These are phyloP conservation scores for Fragum whitleyi DNA, from an alignment of 2,888 invertebrate genomes.

Conservation along the genomic window DNA sequence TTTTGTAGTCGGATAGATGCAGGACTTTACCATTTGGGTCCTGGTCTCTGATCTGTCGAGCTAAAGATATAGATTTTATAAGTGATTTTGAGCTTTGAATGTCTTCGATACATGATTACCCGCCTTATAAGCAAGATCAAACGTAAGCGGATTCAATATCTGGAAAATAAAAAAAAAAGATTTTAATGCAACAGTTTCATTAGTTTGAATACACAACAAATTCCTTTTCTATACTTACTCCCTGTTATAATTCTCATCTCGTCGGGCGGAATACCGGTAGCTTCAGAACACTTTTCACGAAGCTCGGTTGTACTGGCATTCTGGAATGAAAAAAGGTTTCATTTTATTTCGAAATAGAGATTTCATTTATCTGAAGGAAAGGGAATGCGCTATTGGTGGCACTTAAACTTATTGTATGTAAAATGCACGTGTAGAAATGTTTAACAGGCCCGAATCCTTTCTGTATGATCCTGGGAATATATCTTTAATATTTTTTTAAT, in stretches of 20 bases:
- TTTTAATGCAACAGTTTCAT: too few relatives aligned
- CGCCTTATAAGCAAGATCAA: too few relatives aligned
- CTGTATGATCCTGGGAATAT: not conserved
- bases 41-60: slow-evolving; percentile 34
- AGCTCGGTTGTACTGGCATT: slow-evolving; percentile 15
- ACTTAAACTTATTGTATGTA: not conserved
- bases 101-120: not conserved
- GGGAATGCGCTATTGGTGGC: too few relatives aligned
- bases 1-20: slow-evolving; percentile 55
- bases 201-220: too few relatives aligned
- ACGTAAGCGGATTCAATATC: too few relatives aligned
- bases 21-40: slow-evolving; percentile 36
- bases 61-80: slow-evolving; percentile 19
- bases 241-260: slow-evolving; percentile 13
- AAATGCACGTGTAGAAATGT: not conserved
- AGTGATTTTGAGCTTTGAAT: not conserved
- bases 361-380: too few relatives aligned
- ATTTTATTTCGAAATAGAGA: too few relatives aligned
- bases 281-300: slow-evolving; percentile 9
- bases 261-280: slow-evolving; percentile 18
- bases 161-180: too few relatives aligned
- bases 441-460: too few relatives aligned
- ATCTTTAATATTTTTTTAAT: not conserved
- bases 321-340: slow-evolving; percentile 7
- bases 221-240: too few relatives aligned